Evolutionary conservation across 2,797 vertebrate genomes (phyloP).

Genomic region (Artibeus jamaicensis): DNA sequence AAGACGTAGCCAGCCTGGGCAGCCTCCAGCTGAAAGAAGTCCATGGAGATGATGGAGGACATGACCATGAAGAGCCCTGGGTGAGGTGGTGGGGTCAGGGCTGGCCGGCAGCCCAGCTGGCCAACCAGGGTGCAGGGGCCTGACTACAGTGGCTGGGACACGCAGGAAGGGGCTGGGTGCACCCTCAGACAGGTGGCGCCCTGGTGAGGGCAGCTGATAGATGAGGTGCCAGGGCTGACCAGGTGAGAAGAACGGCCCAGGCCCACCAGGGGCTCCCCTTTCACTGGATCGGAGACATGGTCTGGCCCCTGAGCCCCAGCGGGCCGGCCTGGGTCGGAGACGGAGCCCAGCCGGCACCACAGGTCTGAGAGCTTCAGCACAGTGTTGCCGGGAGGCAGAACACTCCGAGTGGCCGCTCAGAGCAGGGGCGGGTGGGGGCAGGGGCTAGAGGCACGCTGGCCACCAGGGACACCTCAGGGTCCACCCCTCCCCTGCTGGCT

Average conservation of each 20-base stretch:
- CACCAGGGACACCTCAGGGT: background rate
- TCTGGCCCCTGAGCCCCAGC: rapidly evolving
- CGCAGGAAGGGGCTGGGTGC: rapidly evolving
- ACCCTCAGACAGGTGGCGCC: background rate
- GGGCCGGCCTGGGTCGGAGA: background rate
- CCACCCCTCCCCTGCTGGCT: background rate
- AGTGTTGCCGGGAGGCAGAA: background rate
- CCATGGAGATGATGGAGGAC: conserved; percentile 93
- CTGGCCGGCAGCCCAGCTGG: no score
- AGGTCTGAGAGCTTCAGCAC: background rate
- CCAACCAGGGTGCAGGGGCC: background rate
- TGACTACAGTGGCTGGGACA: rapidly evolving
- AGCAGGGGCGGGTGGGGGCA: background rate
- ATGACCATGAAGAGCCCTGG: conserved; percentile 94
- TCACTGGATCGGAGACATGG: rapidly evolving
- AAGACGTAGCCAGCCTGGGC: conserved; percentile 91
- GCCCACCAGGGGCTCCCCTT: background rate
- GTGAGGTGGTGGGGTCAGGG: rapidly evolving
- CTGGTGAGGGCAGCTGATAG: no score
- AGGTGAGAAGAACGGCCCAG: rapidly evolving
- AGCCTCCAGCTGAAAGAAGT: conserved; percentile 92
- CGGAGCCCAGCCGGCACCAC: background rate
- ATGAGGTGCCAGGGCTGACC: no score
- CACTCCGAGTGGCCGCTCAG: rapidly evolving
- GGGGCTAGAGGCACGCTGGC: background rate